Percentiles rank a stretch among this genome's conserved stretches.
These are phyloP conservation scores for Scatophagus argus DNA, from an alignment of 2,113 vertebrate genomes.

Conservation along the genomic window DNA sequence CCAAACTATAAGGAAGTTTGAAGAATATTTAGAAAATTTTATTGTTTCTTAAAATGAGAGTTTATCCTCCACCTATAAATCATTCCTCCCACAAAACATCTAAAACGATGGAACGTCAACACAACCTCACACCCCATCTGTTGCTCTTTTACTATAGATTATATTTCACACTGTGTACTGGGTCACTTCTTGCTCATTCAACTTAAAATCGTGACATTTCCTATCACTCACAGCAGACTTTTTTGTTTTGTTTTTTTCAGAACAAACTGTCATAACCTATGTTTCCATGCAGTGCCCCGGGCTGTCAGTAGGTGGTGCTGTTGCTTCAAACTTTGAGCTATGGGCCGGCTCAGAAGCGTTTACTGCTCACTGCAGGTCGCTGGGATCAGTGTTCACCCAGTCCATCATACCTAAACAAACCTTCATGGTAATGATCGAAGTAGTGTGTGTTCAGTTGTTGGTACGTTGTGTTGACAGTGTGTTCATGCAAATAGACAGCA, in stretches of 20 bases:
- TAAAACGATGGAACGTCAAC: too few relatives aligned
- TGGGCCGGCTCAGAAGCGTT: too few relatives aligned
- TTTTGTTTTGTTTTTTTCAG: too few relatives aligned
- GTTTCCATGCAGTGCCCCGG: neutral
- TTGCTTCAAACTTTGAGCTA: slow-evolving; percentile 1
- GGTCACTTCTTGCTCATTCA: neutral
- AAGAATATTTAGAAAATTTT: neutral
- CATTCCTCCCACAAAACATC: neutral
- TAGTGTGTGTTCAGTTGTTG: slow-evolving; percentile 55
- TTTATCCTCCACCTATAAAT: neutral
- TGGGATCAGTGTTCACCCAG: slow-evolving; percentile 15
- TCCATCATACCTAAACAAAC: slow-evolving; percentile 52
- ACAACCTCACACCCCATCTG: neutral
- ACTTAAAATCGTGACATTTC: neutral
- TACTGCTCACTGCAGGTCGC: neutral
- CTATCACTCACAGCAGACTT: too few relatives aligned
- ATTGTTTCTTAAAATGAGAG: neutral
- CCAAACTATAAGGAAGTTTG: neutral
- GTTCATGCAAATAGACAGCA: slow-evolving; percentile 38
- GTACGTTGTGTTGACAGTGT: slow-evolving; percentile 42
- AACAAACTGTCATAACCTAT: neutral
- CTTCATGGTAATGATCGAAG: slow-evolving; percentile 40
- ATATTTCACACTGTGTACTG: neutral
- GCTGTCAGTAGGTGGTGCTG: slow-evolving; percentile 39
- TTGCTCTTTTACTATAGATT: neutral